Evolutionary conservation across 2,113 vertebrate species (phyloP), one percentile per base, ranked within the genome.

Genomic region (Bostrychus sinensis): DNA sequence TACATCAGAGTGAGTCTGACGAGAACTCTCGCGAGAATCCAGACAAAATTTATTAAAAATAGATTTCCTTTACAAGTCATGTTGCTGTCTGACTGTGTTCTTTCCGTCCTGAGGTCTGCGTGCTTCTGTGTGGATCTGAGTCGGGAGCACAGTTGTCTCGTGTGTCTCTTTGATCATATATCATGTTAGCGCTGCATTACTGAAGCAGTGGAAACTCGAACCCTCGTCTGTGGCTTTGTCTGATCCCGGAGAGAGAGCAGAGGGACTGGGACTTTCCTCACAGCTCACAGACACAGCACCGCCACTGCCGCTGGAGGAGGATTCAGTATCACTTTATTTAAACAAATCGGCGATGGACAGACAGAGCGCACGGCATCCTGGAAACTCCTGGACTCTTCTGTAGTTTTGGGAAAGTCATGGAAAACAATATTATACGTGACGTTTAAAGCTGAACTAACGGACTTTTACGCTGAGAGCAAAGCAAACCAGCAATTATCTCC

Each of bases 131-230:
- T 39, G 37, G 11, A 39, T 6, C 11, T 39, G 14, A 13, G 37
- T 39, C 2, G 10, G 5, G 37, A 3, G 10, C 13, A 32, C 13
- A 39, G 37, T 12, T 39, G 11, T 39, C 37, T 16, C 37, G 11
- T 8, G 3, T 4, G 37, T 39, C 41, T 50, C 23, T 77, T 43
- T 54, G 45, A 51, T 61, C 28, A 55, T 22, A 43, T 69, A 56
- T 61, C 42, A 38, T 14, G 20, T 46, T 72, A 25, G 39, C 14
- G 51, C 37, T 16, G 14, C 37, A 16, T 39, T 39, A 39, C 6
- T 13, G 14, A 12, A 41, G 39, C 26, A 5, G 19, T 20, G 10
- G 58, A 39, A 68, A 73, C 48, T 3, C 9, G 56, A 78, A 17
- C 37, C 22, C 20, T 14, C 51, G n/a, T 32, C 11, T 41, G 56